Percentiles rank a stretch among this genome's conserved stretches.
These are phyloP conservation scores for Bryconaethiops microstoma DNA, from an alignment of 2,797 vertebrate genomes.

Conservation along the genomic window DNA sequence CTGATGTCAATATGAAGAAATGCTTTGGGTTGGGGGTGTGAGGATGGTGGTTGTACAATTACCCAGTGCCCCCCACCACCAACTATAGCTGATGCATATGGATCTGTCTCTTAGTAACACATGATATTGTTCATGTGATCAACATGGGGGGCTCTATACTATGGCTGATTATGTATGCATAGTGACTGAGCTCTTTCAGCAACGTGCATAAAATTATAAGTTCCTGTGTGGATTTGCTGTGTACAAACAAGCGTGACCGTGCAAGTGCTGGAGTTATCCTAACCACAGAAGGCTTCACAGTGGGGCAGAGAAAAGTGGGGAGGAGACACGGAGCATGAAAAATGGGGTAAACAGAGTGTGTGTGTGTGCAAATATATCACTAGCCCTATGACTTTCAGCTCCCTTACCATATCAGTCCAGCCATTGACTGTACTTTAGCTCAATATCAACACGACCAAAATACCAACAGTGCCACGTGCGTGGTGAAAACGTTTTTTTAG, in stretches of 20 bases:
- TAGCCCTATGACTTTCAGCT: constrained; percentile 20
- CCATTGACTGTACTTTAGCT: constrained; percentile 25
- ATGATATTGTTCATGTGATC: neutral
- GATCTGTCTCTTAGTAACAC: neutral
- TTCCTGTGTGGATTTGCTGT: constrained; percentile 16
- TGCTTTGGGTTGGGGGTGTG: too few relatives aligned
- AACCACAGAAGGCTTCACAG: constrained; percentile 52
- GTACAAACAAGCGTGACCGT: constrained; percentile 13
- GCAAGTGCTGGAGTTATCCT: constrained; percentile 50
- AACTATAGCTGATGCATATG: too few relatives aligned
- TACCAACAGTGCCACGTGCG: constrained; percentile 23
- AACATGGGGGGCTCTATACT: neutral
- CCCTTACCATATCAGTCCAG: constrained; percentile 36
- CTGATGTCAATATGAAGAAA: too few relatives aligned
- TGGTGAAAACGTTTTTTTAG: constrained; percentile 1
- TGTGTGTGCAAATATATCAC: constrained; percentile 19
- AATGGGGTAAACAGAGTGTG: constrained; percentile 27
- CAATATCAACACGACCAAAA: constrained; percentile 30
- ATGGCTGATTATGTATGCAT: neutral
- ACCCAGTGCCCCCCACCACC: too few relatives aligned
- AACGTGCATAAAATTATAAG: neutral
- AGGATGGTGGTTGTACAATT: too few relatives aligned
- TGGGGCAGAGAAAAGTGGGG: constrained; percentile 36
- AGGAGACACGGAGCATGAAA: constrained; percentile 29
- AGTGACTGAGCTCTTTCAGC: neutral